These are phyloP conservation scores for Helarctos malayanus DNA, from an alignment of 2,797 vertebrate genomes.

Conservation along the genomic window DNA sequence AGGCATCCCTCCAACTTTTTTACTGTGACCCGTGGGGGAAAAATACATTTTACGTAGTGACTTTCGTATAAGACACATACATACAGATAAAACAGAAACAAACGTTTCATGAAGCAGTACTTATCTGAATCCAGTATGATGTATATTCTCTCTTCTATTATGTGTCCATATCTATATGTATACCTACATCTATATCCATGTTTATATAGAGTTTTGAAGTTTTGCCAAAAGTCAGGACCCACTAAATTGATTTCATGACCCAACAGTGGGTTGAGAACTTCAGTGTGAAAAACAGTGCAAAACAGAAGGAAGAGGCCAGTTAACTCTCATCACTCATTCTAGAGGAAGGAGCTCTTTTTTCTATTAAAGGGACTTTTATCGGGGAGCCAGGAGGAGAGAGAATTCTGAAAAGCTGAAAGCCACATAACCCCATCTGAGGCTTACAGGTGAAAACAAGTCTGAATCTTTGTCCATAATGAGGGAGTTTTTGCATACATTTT, in stretches of 20 bases:
- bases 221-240: neutral
- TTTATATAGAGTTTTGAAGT: constrained; percentile 9
- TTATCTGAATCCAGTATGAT: neutral
- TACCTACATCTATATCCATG: neutral
- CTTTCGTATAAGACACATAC: neutral
- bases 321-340: neutral
- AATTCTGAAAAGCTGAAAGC: constrained; percentile 40
- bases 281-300: neutral
- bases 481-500: neutral
- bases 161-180: neutral
- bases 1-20: neutral
- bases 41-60: neutral
- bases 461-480: neutral
- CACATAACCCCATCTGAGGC: neutral
- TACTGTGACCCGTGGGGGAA: constrained; percentile 25
- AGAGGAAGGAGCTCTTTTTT: neutral
- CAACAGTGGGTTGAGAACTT: neutral
- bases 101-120: neutral
- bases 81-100: neutral
- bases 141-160: neutral
- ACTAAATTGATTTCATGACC: constrained; percentile 43
- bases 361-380: neutral
- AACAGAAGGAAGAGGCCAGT: neutral
- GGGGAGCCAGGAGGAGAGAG: constrained; percentile 31
- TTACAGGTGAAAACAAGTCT: neutral